phyloP scores from a whole-genome alignment of 1,140 invertebrate genomes.

The Drosophila arawakana region DNA sequence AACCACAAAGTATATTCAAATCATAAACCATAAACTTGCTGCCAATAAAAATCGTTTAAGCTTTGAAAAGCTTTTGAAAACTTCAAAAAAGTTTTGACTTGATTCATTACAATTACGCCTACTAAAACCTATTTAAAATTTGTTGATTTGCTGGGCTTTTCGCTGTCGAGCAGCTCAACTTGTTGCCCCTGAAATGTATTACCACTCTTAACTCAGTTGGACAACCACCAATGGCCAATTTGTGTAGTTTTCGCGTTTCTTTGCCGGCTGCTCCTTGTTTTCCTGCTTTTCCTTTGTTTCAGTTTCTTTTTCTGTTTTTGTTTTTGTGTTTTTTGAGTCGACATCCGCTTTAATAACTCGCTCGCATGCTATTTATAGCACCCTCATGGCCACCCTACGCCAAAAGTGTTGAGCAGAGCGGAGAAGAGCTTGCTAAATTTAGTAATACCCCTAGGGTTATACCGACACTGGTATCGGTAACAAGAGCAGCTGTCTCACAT shows the following conservation, averaged over 20 bases:
- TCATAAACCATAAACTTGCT: too few species aligned
- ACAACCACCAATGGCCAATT: constrained; percentile 16
- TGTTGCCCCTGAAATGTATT: neutral
- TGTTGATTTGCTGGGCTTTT: neutral
- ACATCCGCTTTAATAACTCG: constrained; percentile 59
- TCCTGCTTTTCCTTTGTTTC: neutral
- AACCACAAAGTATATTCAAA: too few species aligned
- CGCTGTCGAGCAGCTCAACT: neutral
- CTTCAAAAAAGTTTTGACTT: too few species aligned
- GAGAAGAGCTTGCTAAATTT: constrained; percentile 49
- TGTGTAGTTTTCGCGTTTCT: neutral
- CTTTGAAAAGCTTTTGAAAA: too few species aligned
- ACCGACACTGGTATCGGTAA: constrained; percentile 7
- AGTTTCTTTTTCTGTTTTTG: neutral
- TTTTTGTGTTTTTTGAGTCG: neutral
- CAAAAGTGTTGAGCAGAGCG: constrained; percentile 7
- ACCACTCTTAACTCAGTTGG: neutral
- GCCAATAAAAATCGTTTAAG: too few species aligned
- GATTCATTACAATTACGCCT: too few species aligned
- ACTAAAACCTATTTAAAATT: too few species aligned
- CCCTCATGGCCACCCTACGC: constrained; percentile 43
- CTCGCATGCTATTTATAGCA: constrained; percentile 60
- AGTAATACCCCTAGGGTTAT: constrained; percentile 23
- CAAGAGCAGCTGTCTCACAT: constrained; percentile 29
- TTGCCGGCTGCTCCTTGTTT: constrained; percentile 38